These are phyloP conservation scores for Nezara viridula DNA, from an alignment of 2,888 invertebrate genomes.

Conservation along the genomic window DNA sequence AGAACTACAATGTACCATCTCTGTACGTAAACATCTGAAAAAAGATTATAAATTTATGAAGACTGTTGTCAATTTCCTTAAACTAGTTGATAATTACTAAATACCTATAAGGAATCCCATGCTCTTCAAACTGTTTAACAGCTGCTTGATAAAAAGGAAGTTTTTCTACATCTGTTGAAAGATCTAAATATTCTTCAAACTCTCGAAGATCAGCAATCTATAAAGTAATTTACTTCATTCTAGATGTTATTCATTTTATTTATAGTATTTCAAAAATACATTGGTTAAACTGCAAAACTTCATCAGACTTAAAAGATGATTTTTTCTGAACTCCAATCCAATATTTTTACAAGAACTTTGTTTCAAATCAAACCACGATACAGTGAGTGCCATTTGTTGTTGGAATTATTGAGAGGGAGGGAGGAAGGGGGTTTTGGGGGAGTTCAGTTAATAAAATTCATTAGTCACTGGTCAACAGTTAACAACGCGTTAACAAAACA, in stretches of 20 bases:
- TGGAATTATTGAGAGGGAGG: no score
- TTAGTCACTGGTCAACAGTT: no score
- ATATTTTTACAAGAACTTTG: no score
- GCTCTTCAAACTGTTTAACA: conserved; percentile 82
- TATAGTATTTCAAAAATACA: background rate
- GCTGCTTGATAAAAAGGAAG: conserved; percentile 89
- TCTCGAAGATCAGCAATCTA: conserved; percentile 90
- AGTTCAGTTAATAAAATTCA: no score
- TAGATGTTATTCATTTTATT: background rate
- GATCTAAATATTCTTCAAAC: conserved; percentile 87
- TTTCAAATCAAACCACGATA: no score
- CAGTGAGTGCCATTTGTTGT: no score
- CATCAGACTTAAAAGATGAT: no score
- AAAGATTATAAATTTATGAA: conserved; percentile 54
- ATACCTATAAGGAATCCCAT: conserved; percentile 67
- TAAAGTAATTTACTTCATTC: conserved; percentile 54
- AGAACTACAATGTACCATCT: conserved; percentile 87
- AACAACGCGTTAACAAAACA: no score
- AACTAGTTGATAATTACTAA: background rate
- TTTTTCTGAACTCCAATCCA: no score
- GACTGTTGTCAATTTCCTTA: background rate
- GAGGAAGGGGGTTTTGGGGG: no score
- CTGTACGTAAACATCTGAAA: conserved; percentile 82
- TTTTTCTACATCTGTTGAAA: conserved; percentile 82
- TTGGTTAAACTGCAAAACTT: background rate